phyloP scores from a whole-genome alignment of 2,797 vertebrate species.

The Morus bassanus region DNA sequence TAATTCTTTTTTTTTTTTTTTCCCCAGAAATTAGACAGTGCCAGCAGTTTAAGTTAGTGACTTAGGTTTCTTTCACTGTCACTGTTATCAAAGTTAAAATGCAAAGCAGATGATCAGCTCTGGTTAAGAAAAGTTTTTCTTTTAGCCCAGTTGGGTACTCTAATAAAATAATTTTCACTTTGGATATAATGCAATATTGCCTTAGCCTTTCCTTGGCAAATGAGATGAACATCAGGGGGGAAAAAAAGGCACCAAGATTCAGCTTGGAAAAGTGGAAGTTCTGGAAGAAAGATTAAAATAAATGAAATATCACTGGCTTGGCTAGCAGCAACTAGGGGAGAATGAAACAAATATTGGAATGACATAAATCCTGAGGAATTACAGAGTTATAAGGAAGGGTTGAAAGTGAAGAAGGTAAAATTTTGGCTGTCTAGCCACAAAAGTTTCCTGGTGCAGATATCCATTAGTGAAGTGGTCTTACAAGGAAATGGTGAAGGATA shows the following conservation, averaged over 20 bases:
- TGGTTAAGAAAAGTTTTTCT: neutral
- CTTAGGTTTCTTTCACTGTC: neutral
- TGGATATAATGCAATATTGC: neutral
- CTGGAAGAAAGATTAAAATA: constrained; percentile 67
- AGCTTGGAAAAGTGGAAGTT: constrained; percentile 58
- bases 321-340: constrained; percentile 37
- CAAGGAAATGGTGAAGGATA: constrained; percentile 50
- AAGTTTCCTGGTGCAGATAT: constrained; percentile 56
- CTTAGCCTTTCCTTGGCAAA: constrained; percentile 29
- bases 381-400: constrained; percentile 21
- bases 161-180: neutral
- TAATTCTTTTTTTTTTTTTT: neutral
- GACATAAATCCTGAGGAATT: constrained; percentile 68
- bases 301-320: constrained; percentile 63
- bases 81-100: neutral
- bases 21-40: neutral
- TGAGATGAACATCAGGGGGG: neutral
- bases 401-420: constrained; percentile 64
- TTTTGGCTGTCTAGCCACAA: constrained; percentile 50
- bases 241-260: constrained; percentile 1
- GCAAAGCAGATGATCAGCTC: neutral
- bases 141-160: neutral
- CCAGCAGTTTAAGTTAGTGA: neutral
- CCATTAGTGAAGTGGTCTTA: neutral
- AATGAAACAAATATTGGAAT: constrained; percentile 59